Evolutionary conservation across 2,797 vertebrate species (phyloP), one percentile per base, ranked within the genome.

Genomic region (Muraenolepis orangiensis): DNA sequence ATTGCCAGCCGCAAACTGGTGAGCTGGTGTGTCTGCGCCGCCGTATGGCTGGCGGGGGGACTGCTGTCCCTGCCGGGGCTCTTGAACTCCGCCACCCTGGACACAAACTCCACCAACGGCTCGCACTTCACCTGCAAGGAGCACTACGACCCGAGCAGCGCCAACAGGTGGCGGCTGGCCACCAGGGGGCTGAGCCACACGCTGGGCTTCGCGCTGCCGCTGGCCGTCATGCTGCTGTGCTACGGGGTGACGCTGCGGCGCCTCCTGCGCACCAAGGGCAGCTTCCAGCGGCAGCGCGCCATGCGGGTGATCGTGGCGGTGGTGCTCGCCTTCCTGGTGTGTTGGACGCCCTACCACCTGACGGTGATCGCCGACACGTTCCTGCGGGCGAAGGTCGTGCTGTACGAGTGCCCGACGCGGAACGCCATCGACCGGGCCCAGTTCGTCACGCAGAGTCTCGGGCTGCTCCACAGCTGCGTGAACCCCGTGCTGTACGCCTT

Each of bases 401-500:
- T 29, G 0, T 86, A 87, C 77, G 0, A 0, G 3, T 93, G 93
- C 72, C 51, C 38, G 0, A 84, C 81, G 0, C 78, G 91, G 73
- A 64, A 26, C 1, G 87, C 78, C 0, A 89, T 93, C 69, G 87
- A 91, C n/a, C 38, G n/a, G 72, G 88, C 86, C 71, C 75, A 92
- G 85, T 84, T 93, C 0, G 78, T 72, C 66, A 90, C 91, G 0
- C 91, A 93, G 78, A 90, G 84, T 18, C 80, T 93, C 75, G 92
- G 90, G 1, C 85, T 93, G 70, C 88, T 93, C 0, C 93, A 93
- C 87, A 91, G 92, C 51, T 91, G 90, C 1, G 82, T 93, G 23
- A 93, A 93, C 86, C 93, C 93, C 0, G 80, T 93, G 75, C 68
- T 93, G 66, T 93, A 93, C 0, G 93, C 92, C 0, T 93, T 93